Evolutionary conservation across 2,888 invertebrate species (phyloP).

Genomic region (Pseudococcus viburni): DNA sequence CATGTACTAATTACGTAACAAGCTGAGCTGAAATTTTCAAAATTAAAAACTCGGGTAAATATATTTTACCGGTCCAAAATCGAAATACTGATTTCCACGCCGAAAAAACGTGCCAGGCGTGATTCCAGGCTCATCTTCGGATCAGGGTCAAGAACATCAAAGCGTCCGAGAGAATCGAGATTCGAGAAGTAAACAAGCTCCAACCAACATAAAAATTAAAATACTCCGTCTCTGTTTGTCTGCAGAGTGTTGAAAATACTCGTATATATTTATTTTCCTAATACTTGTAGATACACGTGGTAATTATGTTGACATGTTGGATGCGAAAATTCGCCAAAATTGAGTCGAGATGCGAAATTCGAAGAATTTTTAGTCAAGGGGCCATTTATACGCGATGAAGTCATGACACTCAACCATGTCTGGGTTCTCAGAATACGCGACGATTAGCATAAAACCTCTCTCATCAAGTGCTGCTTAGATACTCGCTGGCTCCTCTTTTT

Average conservation of each 20-base stretch:
- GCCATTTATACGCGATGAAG: not conserved
- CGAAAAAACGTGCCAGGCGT: not conserved
- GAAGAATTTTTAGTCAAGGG: not conserved
- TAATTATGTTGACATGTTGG: not conserved
- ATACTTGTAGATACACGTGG: not conserved
- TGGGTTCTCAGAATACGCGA: not conserved
- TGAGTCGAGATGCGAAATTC: not conserved
- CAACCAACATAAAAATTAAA: too few relatives aligned
- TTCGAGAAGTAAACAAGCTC: not conserved
- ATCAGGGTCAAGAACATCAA: slow-evolving; percentile 35
- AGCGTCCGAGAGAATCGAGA: not conserved
- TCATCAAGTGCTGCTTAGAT: not conserved
- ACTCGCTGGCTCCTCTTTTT: not conserved
- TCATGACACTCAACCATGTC: not conserved
- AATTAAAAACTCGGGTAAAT: not conserved
- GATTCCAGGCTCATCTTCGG: not conserved
- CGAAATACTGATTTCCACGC: not conserved
- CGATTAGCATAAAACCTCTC: not conserved
- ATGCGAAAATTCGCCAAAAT: too few relatives aligned
- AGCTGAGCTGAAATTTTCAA: slow-evolving; percentile 6
- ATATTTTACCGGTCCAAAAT: not conserved
- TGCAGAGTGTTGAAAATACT: not conserved
- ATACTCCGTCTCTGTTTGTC: too few relatives aligned
- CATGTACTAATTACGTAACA: not conserved
- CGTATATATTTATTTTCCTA: not conserved